Evolutionary conservation across 2,888 invertebrate species (phyloP).

Genomic region (Nymphalis polychloros): DNA sequence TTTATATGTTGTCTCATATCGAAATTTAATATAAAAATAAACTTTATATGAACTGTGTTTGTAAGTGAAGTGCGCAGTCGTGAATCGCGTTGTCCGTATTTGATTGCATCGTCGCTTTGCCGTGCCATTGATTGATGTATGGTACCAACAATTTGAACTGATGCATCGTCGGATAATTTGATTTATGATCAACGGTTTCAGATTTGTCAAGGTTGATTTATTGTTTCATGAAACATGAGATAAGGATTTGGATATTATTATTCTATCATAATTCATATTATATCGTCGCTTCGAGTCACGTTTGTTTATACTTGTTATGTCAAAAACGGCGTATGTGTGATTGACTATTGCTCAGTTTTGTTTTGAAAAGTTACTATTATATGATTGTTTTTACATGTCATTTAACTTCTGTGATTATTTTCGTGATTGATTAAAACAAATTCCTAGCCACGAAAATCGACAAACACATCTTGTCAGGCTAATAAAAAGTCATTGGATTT

Average conservation of each 20-base stretch:
- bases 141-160: slow-evolving; percentile 25
- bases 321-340: too few relatives aligned
- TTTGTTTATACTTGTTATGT: too few relatives aligned
- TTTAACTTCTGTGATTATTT: too few relatives aligned
- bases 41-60: neutral
- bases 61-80: slow-evolving; percentile 10
- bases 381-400: too few relatives aligned
- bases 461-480: too few relatives aligned
- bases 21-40: too few relatives aligned
- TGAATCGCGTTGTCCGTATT: slow-evolving; percentile 13
- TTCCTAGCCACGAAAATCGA: too few relatives aligned
- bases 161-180: slow-evolving; percentile 31
- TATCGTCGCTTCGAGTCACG: neutral
- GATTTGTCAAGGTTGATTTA: slow-evolving; percentile 10
- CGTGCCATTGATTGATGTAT: slow-evolving; percentile 33
- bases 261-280: neutral
- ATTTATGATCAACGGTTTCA: slow-evolving; percentile 26
- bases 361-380: too few relatives aligned
- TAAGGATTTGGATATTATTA: neutral
- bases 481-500: too few relatives aligned
- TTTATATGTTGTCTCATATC: too few relatives aligned
- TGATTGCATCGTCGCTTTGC: slow-evolving; percentile 32
- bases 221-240: slow-evolving; percentile 1
- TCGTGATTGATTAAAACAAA: too few relatives aligned
- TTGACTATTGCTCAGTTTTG: too few relatives aligned